phyloP scores from a whole-genome alignment of 2,797 vertebrate genomes.

The Tinamus major region DNA sequence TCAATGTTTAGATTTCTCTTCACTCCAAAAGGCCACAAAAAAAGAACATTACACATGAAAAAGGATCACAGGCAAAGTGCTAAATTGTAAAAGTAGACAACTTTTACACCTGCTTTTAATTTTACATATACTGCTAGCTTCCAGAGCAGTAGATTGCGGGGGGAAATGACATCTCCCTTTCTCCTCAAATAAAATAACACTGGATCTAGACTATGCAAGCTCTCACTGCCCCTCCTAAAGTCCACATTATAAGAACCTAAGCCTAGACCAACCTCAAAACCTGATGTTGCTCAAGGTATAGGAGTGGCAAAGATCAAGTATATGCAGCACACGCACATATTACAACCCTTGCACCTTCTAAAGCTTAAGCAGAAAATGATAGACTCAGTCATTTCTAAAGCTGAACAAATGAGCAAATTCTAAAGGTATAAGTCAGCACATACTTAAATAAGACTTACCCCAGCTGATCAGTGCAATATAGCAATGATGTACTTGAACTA shows the following conservation, averaged over 20 bases:
- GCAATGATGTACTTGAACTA: not conserved
- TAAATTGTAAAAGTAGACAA: not conserved
- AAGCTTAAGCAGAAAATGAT: not conserved
- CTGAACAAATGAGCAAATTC: not conserved
- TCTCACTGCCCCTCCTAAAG: not conserved
- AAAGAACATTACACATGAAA: not conserved
- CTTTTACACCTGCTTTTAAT: slow-evolving; percentile 19
- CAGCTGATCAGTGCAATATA: not conserved
- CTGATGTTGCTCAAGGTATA: not conserved
- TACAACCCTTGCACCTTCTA: not conserved
- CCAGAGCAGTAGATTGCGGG: not conserved
- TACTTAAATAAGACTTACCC: not conserved
- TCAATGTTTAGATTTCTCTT: not conserved
- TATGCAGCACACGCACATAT: not conserved
- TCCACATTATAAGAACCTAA: not conserved
- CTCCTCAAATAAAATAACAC: not conserved
- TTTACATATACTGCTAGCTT: not conserved
- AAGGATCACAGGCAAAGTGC: not conserved
- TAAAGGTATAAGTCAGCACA: not conserved
- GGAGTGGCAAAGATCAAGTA: not conserved
- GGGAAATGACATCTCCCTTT: not conserved
- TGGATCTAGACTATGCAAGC: not conserved
- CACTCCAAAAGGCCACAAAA: slow-evolving; percentile 6
- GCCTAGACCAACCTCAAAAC: not conserved
- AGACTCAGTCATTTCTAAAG: not conserved